These are phyloP conservation scores for Spilogale gracilis DNA, from an alignment of 2,113 vertebrate genomes.

Conservation along the genomic window DNA sequence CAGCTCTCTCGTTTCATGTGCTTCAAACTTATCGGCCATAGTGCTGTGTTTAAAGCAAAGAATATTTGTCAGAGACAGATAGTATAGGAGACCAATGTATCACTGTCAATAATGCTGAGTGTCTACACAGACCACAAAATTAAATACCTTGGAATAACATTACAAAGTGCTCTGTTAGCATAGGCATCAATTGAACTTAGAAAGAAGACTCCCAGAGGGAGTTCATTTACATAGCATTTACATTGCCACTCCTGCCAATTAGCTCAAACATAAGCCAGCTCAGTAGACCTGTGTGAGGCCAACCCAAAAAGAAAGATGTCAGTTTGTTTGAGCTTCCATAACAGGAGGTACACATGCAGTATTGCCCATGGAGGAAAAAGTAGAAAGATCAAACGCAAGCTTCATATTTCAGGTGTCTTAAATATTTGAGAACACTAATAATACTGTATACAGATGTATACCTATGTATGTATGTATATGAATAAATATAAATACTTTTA, in stretches of 20 bases:
- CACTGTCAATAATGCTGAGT: slow-evolving; percentile 68
- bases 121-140: slow-evolving; percentile 58
- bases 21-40: slow-evolving; percentile 45
- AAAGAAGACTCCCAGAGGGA: slow-evolving; percentile 37
- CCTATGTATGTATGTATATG: neutral
- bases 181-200: slow-evolving; percentile 61
- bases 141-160: slow-evolving; percentile 67
- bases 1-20: slow-evolving; percentile 43
- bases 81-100: slow-evolving; percentile 17
- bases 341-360: neutral
- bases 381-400: neutral
- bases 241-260: slow-evolving; percentile 55
- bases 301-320: slow-evolving; percentile 1
- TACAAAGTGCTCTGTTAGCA: slow-evolving; percentile 52
- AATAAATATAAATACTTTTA: neutral
- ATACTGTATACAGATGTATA: neutral
- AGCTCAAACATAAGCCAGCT: slow-evolving; percentile 36
- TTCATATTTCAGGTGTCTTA: neutral
- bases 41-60: slow-evolving; percentile 62
- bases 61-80: slow-evolving; percentile 55
- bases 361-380: neutral
- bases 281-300: neutral
- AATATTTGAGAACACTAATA: neutral
- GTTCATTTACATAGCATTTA: slow-evolving; percentile 62
- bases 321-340: neutral